Conservation (phyloP, 2,797 vertebrate genomes). For the Gymnoscopelus microlampas region DNA sequence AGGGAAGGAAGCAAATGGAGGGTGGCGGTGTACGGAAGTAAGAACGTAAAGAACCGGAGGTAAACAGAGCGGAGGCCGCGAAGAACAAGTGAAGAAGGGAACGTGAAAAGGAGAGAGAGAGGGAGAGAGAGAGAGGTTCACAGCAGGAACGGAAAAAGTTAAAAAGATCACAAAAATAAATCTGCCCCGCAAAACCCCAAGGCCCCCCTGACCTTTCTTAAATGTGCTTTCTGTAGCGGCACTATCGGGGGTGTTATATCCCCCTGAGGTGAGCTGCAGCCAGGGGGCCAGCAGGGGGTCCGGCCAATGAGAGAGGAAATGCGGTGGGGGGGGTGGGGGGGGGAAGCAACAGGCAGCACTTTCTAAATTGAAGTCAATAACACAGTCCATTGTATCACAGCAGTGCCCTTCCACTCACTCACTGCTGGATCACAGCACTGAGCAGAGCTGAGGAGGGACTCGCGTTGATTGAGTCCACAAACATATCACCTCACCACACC, state of each 20-base stretch:
- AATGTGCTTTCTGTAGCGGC: conserved; percentile 71
- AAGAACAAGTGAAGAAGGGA: not conserved
- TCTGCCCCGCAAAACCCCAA: conserved; percentile 36
- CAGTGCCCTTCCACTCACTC: conserved; percentile 67
- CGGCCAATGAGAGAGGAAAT: not conserved
- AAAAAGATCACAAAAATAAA: conserved; percentile 35
- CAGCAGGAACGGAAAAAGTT: not conserved
- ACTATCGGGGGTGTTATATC: conserved; percentile 69
- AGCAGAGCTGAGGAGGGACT: conserved; percentile 58
- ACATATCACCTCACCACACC: not conserved
- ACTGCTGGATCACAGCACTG: conserved; percentile 53
- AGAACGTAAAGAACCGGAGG: too few species aligned
- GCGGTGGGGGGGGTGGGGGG: conserved; percentile 37
- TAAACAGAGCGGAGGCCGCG: not conserved
- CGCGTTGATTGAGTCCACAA: conserved; percentile 66
- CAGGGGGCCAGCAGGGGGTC: conserved; percentile 48
- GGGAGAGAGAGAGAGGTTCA: conserved; percentile 7
- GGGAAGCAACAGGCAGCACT: conserved; percentile 70
- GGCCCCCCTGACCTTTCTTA: conserved; percentile 58
- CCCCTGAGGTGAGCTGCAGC: conserved; percentile 58
- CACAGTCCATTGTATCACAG: conserved; percentile 69
- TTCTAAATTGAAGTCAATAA: conserved; percentile 84
- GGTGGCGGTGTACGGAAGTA: too few species aligned
- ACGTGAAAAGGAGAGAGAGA: conserved; percentile 5
- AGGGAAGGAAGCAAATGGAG: too few species aligned